These are phyloP conservation scores for Equus przewalskii DNA, from an alignment of 2,113 vertebrate genomes.

Conservation along the genomic window DNA sequence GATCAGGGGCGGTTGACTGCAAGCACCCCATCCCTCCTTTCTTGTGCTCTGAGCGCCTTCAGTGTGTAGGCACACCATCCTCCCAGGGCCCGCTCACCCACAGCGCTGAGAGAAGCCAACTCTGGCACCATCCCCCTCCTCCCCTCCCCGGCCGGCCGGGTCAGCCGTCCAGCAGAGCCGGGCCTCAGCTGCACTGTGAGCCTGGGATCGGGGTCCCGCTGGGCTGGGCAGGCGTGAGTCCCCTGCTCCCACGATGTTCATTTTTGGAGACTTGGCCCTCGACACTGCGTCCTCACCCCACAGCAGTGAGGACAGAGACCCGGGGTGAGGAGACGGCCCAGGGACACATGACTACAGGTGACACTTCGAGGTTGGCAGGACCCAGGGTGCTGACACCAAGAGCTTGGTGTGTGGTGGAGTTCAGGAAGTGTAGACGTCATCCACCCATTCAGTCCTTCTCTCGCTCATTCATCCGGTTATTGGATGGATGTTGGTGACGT, in stretches of 20 bases:
- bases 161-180: not conserved
- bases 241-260: rapidly evolving
- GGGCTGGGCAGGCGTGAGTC: rapidly evolving
- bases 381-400: not conserved
- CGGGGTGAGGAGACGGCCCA: rapidly evolving
- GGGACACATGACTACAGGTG: rapidly evolving
- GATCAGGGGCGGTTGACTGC: not conserved
- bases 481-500: too few species aligned
- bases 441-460: not conserved
- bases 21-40: not conserved
- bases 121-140: slow-evolving; percentile 38
- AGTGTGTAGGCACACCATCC: not conserved
- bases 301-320: not conserved
- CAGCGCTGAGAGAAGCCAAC: slow-evolving; percentile 72
- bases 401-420: not conserved
- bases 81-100: slow-evolving; percentile 67
- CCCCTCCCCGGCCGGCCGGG: not conserved
- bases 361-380: rapidly evolving
- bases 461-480: not conserved
- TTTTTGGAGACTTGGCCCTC: not conserved
- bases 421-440: not conserved
- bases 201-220: not conserved
- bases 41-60: not conserved
- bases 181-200: not conserved
- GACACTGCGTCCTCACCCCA: not conserved